A percentile compares a stretch with the other conserved stretches of the same genome.
phyloP scores from a whole-genome alignment of 2,797 vertebrate species.

The Sebastes steindachneri region DNA sequence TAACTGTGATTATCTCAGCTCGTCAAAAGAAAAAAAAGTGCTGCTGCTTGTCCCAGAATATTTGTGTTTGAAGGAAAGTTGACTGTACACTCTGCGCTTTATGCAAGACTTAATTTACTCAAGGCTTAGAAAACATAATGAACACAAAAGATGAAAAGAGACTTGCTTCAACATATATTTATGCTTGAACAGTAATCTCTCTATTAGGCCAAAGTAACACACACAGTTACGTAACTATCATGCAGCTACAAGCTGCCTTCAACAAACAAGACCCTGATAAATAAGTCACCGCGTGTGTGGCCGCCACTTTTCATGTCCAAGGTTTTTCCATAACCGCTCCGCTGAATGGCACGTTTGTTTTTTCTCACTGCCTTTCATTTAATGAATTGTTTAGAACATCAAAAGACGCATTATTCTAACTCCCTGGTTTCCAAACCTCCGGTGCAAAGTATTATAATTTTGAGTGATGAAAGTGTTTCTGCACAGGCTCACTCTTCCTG shows the following conservation, averaged over 20 bases:
- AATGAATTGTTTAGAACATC: conserved; percentile 76
- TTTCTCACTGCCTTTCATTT: conserved; percentile 62
- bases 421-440: conserved; percentile 48
- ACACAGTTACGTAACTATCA: conserved; percentile 52
- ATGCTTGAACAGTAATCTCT: conserved; percentile 37
- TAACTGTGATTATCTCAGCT: background rate
- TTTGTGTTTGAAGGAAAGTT: conserved; percentile 26
- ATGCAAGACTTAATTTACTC: conserved; percentile 26
- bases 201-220: conserved; percentile 57
- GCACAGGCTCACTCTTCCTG: conserved; percentile 30
- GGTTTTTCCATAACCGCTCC: conserved; percentile 58
- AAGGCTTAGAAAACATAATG: conserved; percentile 45
- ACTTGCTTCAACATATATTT: conserved; percentile 35
- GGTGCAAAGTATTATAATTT: conserved; percentile 61
- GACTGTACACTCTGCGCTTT: background rate
- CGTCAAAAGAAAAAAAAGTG: background rate
- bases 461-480: conserved; percentile 71
- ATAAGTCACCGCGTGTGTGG: conserved; percentile 42
- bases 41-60: conserved; percentile 2
- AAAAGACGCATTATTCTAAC: conserved; percentile 70
- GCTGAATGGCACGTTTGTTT: conserved; percentile 49
- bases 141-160: conserved; percentile 64
- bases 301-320: conserved; percentile 58
- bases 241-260: conserved; percentile 50
- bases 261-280: conserved; percentile 62